Evolutionary conservation across 1,140 invertebrate species (phyloP).

Genomic region (Physella acuta): DNA sequence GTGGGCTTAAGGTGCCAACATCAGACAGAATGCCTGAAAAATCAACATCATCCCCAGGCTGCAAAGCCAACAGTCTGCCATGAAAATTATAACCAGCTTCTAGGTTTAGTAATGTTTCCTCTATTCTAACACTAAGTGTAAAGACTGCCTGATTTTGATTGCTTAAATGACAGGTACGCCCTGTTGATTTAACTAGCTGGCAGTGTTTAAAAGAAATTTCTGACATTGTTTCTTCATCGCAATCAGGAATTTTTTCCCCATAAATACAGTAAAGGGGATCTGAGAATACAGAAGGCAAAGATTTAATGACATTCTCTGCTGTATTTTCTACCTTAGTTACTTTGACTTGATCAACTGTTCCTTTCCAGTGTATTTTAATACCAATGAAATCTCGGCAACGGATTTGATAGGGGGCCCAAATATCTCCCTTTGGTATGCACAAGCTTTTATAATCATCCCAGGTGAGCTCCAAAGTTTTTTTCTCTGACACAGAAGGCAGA

Average conservation of each 20-base stretch:
- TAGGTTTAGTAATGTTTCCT: constrained; percentile 13
- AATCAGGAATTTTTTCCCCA: constrained; percentile 40
- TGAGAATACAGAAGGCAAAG: constrained; percentile 42
- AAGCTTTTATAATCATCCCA: constrained; percentile 37
- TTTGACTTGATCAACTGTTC: constrained; percentile 33
- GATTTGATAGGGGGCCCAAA: constrained; percentile 31
- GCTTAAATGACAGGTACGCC: constrained; percentile 39
- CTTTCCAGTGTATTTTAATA: constrained; percentile 43
- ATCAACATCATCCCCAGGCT: constrained; percentile 32
- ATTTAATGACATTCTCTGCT: constrained; percentile 39
- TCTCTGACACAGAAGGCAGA: constrained; percentile 31
- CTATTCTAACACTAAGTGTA: constrained; percentile 27
- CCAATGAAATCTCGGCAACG: constrained; percentile 41
- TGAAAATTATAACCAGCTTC: constrained; percentile 41
- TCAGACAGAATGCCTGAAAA: constrained; percentile 39
- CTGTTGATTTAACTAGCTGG: constrained; percentile 35
- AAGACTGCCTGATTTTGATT: constrained; percentile 42
- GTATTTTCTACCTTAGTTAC: constrained; percentile 46
- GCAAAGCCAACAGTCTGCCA: constrained; percentile 33
- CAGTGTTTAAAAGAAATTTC: constrained; percentile 35
- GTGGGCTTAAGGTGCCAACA: constrained; percentile 32
- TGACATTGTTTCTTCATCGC: constrained; percentile 31
- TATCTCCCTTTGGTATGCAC: constrained; percentile 31
- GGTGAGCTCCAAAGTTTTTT: constrained; percentile 28
- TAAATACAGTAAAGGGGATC: constrained; percentile 48